Conservation (phyloP, 2,888 invertebrate species). For the Dilophus febrilis region DNA sequence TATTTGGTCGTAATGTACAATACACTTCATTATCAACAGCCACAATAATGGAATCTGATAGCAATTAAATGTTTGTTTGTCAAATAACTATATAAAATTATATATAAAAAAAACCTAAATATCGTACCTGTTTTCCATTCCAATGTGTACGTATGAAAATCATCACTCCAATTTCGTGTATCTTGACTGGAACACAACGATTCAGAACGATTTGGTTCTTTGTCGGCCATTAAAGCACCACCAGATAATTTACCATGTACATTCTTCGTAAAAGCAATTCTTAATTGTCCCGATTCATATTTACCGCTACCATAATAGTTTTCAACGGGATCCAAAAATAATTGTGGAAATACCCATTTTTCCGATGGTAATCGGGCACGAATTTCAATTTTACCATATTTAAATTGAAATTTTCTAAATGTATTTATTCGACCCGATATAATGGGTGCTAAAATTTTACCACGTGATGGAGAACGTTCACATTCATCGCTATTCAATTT, state of each 20-base stretch:
- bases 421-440: slow-evolving; percentile 45
- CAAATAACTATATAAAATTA: neutral
- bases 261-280: slow-evolving; percentile 50
- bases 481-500: neutral
- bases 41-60: neutral
- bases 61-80: too few species aligned
- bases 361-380: slow-evolving; percentile 56
- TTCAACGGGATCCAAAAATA: slow-evolving; percentile 45
- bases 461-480: neutral
- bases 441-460: slow-evolving; percentile 46
- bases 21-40: neutral
- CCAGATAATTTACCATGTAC: slow-evolving; percentile 26
- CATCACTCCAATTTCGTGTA: slow-evolving; percentile 22
- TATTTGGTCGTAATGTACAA: neutral
- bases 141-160: slow-evolving; percentile 48
- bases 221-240: slow-evolving; percentile 18
- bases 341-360: slow-evolving; percentile 58
- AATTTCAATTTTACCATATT: slow-evolving; percentile 49
- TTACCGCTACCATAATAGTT: slow-evolving; percentile 37
- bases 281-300: slow-evolving; percentile 48
- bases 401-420: slow-evolving; percentile 43
- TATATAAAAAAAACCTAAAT: neutral
- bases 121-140: slow-evolving; percentile 36
- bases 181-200: slow-evolving; percentile 15
- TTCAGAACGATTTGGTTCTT: slow-evolving; percentile 17